Evolutionary conservation across 2,888 invertebrate species (phyloP).

Genomic region (Sinotaia quadrata): DNA sequence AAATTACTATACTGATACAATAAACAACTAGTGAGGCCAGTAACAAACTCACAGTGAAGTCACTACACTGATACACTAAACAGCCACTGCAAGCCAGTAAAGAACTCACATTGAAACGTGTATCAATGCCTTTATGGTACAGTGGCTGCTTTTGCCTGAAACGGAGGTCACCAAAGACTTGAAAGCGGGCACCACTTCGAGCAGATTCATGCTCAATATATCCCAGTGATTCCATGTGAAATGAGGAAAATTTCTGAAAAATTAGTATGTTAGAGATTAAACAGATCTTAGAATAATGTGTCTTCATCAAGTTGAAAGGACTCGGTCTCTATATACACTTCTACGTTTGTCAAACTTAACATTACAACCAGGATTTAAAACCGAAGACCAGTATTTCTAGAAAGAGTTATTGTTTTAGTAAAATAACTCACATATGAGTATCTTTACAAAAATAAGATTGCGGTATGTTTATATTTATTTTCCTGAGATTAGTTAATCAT

Average conservation of each 20-base stretch:
- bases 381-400: too few relatives aligned
- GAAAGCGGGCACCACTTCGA: constrained; percentile 70
- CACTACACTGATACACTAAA: background rate
- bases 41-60: background rate
- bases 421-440: too few relatives aligned
- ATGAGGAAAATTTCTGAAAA: constrained; percentile 70
- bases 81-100: background rate
- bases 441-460: too few relatives aligned
- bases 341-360: too few relatives aligned
- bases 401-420: too few relatives aligned
- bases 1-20: background rate
- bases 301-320: too few relatives aligned
- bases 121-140: constrained; percentile 73
- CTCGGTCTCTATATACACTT: too few relatives aligned
- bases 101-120: constrained; percentile 74
- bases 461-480: too few relatives aligned
- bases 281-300: too few relatives aligned
- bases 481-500: too few relatives aligned
- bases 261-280: too few relatives aligned
- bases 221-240: constrained; percentile 74
- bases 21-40: background rate
- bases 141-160: constrained; percentile 73
- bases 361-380: too few relatives aligned
- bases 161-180: constrained; percentile 72
- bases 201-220: constrained; percentile 70